Evolutionary conservation across 2,113 vertebrate species (phyloP), one percentile per base, ranked within the genome.

Genomic region (Cariama cristata): DNA sequence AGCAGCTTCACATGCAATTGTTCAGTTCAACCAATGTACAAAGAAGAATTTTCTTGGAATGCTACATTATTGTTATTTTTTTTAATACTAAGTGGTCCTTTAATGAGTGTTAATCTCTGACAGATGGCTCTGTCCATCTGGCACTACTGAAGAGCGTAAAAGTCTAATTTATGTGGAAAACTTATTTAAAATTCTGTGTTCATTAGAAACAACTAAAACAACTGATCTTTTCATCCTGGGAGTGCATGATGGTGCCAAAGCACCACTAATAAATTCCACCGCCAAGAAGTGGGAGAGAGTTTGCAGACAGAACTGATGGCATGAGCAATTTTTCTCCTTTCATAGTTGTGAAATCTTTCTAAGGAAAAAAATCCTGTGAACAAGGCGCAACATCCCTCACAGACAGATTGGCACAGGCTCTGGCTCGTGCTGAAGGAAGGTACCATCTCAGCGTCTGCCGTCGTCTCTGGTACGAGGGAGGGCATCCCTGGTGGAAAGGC

Each of bases 111-210:
- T 97, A 96, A 96, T 95, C 68, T 91, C 76, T 85, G 90, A 96
- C 96, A 96, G 90, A 96, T 96, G 94, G 90, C 82, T 94, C 30
- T 64, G 55, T 83, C 88, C 86, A 89, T 97, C 92, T 96, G 94
- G 94, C 84, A 94, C 71, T 91, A 74, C 80, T 92, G 92, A 93
- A 77, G 62, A 83, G 74, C 12, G 15, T 75, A 92, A 56, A 86
- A 93, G 56, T 82, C 73, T 84, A 91, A 82, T 94, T 93, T 93
- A 87, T 88, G 66, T 94, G 93, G 94, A 97, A 79, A 94, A 85
- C 75, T 85, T 92, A 82, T 74, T 93, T 90, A 44, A 95, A 97
- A 93, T 69, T 84, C 15, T 82, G 10, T 77, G 72, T 91, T 96
- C 82, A 84, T 93, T 86, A 73, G 68, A 92, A 96, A 72, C 91